These are phyloP conservation scores for Pogonus chalceus DNA, from an alignment of 1,140 invertebrate genomes.

Conservation along the genomic window DNA sequence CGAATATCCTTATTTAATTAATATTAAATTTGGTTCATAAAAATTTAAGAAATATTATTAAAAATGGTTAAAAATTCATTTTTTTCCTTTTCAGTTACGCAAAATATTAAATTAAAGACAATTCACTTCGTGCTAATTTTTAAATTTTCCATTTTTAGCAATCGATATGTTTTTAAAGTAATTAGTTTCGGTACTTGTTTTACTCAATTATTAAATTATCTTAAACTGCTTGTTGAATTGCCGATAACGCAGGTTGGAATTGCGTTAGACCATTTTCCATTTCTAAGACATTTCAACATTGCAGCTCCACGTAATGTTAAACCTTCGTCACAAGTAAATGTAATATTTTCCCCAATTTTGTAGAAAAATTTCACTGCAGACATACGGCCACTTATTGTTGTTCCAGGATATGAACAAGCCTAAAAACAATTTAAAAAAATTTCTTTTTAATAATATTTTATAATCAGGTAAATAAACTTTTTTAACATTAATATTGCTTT, in stretches of 20 bases:
- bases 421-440: constrained; percentile 29
- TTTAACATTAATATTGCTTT: background rate
- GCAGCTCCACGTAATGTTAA: constrained; percentile 61
- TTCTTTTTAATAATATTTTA: background rate
- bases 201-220: background rate
- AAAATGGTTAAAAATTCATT: too few relatives aligned
- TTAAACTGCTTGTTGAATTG: background rate
- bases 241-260: constrained; percentile 55
- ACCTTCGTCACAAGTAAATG: constrained; percentile 71
- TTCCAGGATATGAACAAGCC: constrained; percentile 76
- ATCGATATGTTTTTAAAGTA: too few relatives aligned
- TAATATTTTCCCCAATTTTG: constrained; percentile 73
- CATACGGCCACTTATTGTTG: constrained; percentile 72
- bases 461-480: background rate
- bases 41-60: too few relatives aligned
- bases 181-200: too few relatives aligned
- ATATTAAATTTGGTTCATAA: too few relatives aligned
- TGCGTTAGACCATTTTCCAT: constrained; percentile 76
- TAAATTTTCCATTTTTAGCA: too few relatives aligned
- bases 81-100: too few relatives aligned
- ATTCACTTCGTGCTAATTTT: too few relatives aligned
- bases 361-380: constrained; percentile 80
- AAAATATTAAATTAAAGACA: too few relatives aligned
- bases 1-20: too few relatives aligned
- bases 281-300: constrained; percentile 64